Evolutionary conservation across 2,113 vertebrate genomes (phyloP).

Genomic region (Oreotrochilus melanogaster): DNA sequence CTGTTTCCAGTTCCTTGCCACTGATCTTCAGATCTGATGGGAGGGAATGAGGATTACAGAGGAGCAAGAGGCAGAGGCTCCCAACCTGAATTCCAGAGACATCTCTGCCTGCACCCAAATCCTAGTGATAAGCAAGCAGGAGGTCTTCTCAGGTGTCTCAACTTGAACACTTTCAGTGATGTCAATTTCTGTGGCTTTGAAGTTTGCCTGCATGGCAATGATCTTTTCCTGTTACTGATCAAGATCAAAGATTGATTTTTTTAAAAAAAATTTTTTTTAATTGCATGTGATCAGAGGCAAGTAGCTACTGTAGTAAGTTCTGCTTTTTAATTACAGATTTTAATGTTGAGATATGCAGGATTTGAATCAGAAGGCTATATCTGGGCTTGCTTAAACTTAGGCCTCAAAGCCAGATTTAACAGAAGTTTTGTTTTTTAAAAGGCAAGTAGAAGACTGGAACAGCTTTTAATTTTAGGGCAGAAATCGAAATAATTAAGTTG

Average conservation of each 20-base stretch:
- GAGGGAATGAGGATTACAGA: background rate
- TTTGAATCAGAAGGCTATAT: background rate
- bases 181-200: background rate
- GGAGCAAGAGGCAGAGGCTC: background rate
- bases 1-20: background rate
- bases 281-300: background rate
- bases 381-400: background rate
- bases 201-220: background rate
- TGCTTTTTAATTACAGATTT: background rate
- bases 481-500: background rate
- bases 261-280: background rate
- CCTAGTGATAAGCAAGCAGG: background rate
- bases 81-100: background rate
- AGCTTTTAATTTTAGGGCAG: background rate
- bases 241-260: background rate
- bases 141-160: background rate
- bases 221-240: background rate
- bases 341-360: background rate
- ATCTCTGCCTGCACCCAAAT: background rate
- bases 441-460: background rate
- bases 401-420: background rate
- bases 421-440: background rate
- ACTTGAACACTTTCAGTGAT: fast-evolving
- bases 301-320: background rate
- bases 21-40: background rate